Conservation (phyloP, 2,797 vertebrate genomes). For the Pygocentrus nattereri region DNA sequence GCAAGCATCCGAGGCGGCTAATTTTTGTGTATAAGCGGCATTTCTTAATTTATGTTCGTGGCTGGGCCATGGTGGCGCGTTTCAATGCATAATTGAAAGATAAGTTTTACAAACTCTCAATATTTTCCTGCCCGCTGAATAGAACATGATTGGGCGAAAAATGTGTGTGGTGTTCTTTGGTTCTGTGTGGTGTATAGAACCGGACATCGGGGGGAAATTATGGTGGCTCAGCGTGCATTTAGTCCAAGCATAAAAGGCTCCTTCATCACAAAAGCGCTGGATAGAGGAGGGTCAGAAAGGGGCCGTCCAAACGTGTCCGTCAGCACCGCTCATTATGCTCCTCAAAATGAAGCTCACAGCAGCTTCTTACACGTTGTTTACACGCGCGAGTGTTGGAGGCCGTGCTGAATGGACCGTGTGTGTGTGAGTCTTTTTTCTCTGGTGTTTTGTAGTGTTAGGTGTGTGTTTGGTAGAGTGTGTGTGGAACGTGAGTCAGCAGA, state of each 20-base stretch:
- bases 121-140: constrained; percentile 30
- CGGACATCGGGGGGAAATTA: constrained; percentile 28
- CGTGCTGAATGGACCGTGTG: constrained; percentile 1
- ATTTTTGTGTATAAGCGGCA: background rate
- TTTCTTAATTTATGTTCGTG: constrained; percentile 9
- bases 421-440: constrained; percentile 10
- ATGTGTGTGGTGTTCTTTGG: constrained; percentile 5
- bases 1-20: background rate
- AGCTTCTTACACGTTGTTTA: constrained; percentile 36
- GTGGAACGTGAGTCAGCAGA: constrained; percentile 58
- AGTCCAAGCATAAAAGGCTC: constrained; percentile 29
- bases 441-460: constrained; percentile 12
- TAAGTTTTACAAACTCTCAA: constrained; percentile 10
- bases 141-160: constrained; percentile 3
- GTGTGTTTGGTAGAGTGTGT: constrained; percentile 21
- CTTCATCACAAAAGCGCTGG: constrained; percentile 19
- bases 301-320: background rate
- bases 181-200: constrained; percentile 18
- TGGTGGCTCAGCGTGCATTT: constrained; percentile 24
- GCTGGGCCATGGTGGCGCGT: background rate
- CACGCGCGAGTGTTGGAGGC: constrained; percentile 15
- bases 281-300: background rate
- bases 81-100: constrained; percentile 15
- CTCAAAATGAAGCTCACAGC: constrained; percentile 50
- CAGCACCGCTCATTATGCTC: constrained; percentile 43